Percentiles rank a stretch among this genome's conserved stretches.
Conservation (phyloP, 2,113 vertebrate genomes). For the Craseonycteris thonglongyai region DNA sequence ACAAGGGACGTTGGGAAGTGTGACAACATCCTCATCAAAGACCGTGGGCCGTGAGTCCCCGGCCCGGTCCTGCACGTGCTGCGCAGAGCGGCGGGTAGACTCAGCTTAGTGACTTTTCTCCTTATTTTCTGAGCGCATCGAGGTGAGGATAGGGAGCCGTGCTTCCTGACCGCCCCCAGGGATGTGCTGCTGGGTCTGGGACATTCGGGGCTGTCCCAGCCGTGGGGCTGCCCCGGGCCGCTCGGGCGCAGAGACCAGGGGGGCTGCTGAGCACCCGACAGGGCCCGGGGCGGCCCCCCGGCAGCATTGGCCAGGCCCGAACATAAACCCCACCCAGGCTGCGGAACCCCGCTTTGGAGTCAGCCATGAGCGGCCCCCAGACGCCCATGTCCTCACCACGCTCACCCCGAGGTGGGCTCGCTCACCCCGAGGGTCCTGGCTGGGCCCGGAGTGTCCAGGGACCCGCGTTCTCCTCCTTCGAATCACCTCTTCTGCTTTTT, state of each 20-base stretch:
- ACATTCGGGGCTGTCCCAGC: background rate
- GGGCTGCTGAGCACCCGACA: no score
- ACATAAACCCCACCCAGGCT: background rate
- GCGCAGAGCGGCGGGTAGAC: background rate
- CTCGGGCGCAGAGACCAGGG: background rate
- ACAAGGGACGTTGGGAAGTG: background rate
- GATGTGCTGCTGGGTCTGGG: background rate
- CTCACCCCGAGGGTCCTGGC: background rate
- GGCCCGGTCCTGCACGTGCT: no score
- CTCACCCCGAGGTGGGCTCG: background rate
- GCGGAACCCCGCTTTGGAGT: background rate
- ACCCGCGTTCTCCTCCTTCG: background rate
- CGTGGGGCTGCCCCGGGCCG: background rate
- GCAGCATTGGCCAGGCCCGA: accelerated
- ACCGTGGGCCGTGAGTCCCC: background rate
- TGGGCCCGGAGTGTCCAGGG: background rate
- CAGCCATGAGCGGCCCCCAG: background rate
- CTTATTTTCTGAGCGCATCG: background rate
- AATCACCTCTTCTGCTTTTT: background rate
- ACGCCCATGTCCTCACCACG: background rate
- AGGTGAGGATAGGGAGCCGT: background rate
- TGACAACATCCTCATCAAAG: background rate
- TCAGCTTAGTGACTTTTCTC: background rate
- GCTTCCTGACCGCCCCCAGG: background rate
- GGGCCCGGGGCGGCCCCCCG: background rate